phyloP scores from a whole-genome alignment of 2,797 vertebrate species.

The Loriculus beryllinus region DNA sequence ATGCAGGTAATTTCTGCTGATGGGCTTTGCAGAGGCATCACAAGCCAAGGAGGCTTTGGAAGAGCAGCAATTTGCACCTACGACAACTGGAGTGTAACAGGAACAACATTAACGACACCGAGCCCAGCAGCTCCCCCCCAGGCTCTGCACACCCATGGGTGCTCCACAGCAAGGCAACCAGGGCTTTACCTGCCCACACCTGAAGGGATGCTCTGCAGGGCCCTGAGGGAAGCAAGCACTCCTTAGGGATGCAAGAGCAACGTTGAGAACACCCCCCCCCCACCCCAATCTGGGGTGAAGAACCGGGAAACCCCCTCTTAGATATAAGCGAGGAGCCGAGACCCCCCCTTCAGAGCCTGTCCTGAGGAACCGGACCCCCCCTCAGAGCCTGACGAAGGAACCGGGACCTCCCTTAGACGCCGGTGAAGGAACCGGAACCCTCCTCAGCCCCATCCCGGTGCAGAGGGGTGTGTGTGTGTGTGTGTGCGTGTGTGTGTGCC shows the following conservation, averaged over 20 bases:
- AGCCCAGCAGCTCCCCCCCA: not conserved
- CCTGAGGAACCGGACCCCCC: not conserved
- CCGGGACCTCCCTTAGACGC: not conserved
- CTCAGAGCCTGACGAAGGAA: not conserved
- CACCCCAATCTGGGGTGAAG: rapidly evolving
- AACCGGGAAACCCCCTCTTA: rapidly evolving
- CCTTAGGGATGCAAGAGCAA: rapidly evolving
- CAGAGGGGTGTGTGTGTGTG: too few species aligned
- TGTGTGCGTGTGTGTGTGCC: too few species aligned
- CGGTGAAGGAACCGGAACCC: too few species aligned
- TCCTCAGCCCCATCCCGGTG: too few species aligned
- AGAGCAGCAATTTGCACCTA: not conserved
- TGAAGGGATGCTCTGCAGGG: not conserved
- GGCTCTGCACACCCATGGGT: rapidly evolving
- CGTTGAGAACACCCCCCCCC: not conserved
- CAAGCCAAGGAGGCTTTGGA: not conserved
- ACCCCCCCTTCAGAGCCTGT: not conserved
- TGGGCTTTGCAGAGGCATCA: constrained; percentile 11
- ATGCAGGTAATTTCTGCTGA: not conserved
- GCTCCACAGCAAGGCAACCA: too few species aligned
- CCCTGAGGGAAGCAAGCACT: not conserved
- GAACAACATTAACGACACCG: not conserved
- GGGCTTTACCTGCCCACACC: too few species aligned
- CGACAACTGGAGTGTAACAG: not conserved
- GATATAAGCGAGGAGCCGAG: rapidly evolving